These are phyloP conservation scores for Gnathonemus longibarbis DNA, from an alignment of 2,113 vertebrate species.

Conservation along the genomic window DNA sequence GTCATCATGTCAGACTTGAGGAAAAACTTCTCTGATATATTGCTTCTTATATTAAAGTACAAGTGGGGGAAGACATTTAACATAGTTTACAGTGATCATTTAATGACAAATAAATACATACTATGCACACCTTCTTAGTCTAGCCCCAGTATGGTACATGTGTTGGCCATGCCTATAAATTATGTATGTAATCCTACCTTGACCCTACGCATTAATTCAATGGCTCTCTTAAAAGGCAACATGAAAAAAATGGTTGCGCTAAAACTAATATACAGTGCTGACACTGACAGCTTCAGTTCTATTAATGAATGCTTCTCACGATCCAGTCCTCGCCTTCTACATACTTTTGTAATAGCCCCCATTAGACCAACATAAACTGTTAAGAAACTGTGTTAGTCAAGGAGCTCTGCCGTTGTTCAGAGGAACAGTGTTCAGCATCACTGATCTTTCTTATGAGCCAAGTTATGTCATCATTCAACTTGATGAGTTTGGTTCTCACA, in stretches of 20 bases:
- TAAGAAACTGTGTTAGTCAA: not conserved
- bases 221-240: not conserved
- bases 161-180: not conserved
- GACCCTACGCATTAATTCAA: not conserved
- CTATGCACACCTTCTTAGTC: not conserved
- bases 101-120: not conserved
- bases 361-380: not conserved
- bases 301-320: not conserved
- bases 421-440: not conserved
- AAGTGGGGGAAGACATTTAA: not conserved
- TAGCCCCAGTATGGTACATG: not conserved
- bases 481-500: not conserved
- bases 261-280: not conserved
- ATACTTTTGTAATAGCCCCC: not conserved
- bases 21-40: not conserved
- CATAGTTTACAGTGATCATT: not conserved
- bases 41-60: not conserved
- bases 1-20: not conserved
- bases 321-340: not conserved
- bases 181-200: not conserved
- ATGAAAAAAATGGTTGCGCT: not conserved
- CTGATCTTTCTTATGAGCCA: not conserved
- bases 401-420: not conserved
- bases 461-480: constrained; percentile 8
- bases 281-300: not conserved